Evolutionary conservation across 2,888 invertebrate species (phyloP).

Genomic region (Axea sp.): DNA sequence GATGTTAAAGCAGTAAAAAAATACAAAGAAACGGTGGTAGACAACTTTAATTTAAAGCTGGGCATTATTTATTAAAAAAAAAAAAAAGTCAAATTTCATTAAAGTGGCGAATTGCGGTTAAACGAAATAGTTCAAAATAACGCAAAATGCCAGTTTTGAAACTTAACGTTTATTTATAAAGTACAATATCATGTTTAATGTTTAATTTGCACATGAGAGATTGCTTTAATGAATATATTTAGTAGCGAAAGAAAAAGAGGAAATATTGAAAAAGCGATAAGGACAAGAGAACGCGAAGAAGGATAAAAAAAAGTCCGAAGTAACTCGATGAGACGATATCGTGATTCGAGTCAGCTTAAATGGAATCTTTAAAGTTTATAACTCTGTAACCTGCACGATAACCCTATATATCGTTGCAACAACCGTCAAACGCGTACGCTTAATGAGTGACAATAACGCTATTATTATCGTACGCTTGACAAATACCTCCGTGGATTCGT

Average conservation of each 20-base stretch:
- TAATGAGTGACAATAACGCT: slow-evolving; percentile 49
- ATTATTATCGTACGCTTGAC: slow-evolving; percentile 28
- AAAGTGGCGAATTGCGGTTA: no score
- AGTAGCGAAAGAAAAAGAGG: neutral
- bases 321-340: slow-evolving; percentile 35
- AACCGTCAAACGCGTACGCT: slow-evolving; percentile 35
- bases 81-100: no score
- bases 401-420: slow-evolving; percentile 48
- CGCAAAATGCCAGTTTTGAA: no score
- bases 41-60: no score
- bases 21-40: no score
- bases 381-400: slow-evolving; percentile 56
- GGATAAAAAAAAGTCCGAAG: slow-evolving; percentile 28
- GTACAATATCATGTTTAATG: no score
- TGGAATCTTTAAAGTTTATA: slow-evolving; percentile 57
- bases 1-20: no score
- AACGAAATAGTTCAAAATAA: no score
- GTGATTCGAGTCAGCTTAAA: slow-evolving; percentile 54
- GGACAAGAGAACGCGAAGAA: slow-evolving; percentile 1
- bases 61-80: no score
- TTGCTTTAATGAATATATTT: slow-evolving; percentile 22
- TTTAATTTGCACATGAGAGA: slow-evolving; percentile 25
- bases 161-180: no score
- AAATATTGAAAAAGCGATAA: slow-evolving; percentile 9
- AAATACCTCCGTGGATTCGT: slow-evolving; percentile 20